Evolutionary conservation across 2,113 vertebrate species (phyloP).

Genomic region (Onychorhynchus coronatus): DNA sequence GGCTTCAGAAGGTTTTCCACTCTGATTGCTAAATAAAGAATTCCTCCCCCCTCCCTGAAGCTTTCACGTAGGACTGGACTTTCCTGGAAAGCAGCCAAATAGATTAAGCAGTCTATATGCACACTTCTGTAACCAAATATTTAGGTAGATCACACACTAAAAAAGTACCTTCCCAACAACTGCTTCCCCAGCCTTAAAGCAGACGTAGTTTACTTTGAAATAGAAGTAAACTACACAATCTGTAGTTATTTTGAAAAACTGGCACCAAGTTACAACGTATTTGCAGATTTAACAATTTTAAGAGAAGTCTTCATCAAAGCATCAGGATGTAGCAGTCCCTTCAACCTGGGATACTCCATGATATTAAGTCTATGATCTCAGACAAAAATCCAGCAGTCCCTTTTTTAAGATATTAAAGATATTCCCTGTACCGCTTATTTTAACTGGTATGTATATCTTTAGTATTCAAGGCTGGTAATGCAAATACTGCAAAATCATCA

Average conservation of each 20-base stretch:
- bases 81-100: not conserved
- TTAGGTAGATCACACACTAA: not conserved
- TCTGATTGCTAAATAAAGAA: not conserved
- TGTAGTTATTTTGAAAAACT: not conserved
- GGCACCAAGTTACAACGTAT: not conserved
- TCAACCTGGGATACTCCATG: not conserved
- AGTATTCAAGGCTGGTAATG: not conserved
- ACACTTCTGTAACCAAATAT: not conserved
- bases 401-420: not conserved
- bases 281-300: not conserved
- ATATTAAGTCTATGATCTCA: not conserved
- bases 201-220: not conserved
- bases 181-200: not conserved
- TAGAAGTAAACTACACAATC: not conserved
- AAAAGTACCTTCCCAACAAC: not conserved
- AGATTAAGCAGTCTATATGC: not conserved
- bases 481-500: not conserved
- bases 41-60: rapidly evolving
- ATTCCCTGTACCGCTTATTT: not conserved
- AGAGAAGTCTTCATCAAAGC: not conserved
- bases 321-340: not conserved
- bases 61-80: not conserved
- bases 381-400: not conserved
- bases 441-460: not conserved
- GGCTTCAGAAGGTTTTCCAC: not conserved